Evolutionary conservation across 2,113 vertebrate species (phyloP), one percentile per base, ranked within the genome.

Genomic region (Aphelocoma coerulescens): DNA sequence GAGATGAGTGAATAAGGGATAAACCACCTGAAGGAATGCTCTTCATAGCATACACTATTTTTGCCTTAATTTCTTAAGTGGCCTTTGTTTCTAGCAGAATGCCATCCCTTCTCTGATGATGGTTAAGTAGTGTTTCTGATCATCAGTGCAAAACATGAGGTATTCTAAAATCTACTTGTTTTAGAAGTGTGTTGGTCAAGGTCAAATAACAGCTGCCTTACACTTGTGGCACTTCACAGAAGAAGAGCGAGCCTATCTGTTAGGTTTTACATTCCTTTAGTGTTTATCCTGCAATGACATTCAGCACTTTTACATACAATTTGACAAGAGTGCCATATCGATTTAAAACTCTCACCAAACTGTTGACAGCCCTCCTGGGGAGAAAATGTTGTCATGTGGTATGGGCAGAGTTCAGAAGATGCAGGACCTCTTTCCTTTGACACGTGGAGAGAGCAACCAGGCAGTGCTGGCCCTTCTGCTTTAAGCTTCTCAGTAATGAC

Each of bases 251-350:
- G 14, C 9, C 2, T 33, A 3, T 27, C 33, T 67, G 1, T 54
- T 51, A 8, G 32, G 24, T 68, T 62, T 63, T 49, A 59, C 13
- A 12, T 52, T 86, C 13, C 21, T 8, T 63, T 57, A 24, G 12
- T 5, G 27, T 65, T 88, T 41, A 12, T 7, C 5, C 2, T 28
- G 37, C n/a, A 32, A 2, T 19, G 44, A 30, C 52, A 26, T 2
- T 58, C 14, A 4, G 27, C 37, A 68, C 18, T 85, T 78, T 22
- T 35, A 48, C 0, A 0, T 39, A 27, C 5, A 27, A 35, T 23
- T 85, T 84, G 35, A n/a, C 62, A 85, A 39, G 35, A 59, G 11
- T 0, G 0, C n/a, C 1, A 0, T 49, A 37, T 85, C 24, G 8
- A 3, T 84, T 79, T 67, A 35, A 90, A 90, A 68, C 41, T 79